Conservation (phyloP, 2,797 vertebrate genomes). For the Mormyrus hasselquistii region DNA sequence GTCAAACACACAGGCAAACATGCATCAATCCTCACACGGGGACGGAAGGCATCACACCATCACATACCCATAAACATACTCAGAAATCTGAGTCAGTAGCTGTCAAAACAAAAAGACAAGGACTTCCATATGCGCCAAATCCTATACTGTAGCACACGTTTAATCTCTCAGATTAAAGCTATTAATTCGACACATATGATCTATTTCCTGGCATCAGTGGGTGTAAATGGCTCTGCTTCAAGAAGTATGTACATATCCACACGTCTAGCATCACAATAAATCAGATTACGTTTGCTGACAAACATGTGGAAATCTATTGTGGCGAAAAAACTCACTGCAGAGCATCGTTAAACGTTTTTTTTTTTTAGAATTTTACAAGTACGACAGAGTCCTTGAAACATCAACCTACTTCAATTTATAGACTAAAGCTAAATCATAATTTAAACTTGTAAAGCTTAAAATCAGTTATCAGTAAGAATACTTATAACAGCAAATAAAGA, state of each 20-base stretch:
- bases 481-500: background rate
- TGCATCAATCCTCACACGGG: background rate
- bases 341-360: background rate
- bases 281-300: background rate
- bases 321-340: background rate
- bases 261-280: background rate
- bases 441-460: background rate
- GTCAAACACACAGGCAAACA: conserved; percentile 10
- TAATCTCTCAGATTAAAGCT: background rate
- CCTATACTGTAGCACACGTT: background rate
- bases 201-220: background rate
- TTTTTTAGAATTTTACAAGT: background rate
- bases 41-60: background rate
- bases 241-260: background rate
- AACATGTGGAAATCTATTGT: background rate
- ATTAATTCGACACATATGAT: background rate
- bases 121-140: background rate
- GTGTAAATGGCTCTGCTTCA: background rate
- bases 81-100: background rate
- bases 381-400: background rate
- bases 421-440: background rate
- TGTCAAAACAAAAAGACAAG: background rate
- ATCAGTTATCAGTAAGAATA: background rate
- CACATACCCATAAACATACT: background rate
- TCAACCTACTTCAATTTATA: background rate